phyloP scores from a whole-genome alignment of 2,797 vertebrate genomes.

The Saxicola maurus region DNA sequence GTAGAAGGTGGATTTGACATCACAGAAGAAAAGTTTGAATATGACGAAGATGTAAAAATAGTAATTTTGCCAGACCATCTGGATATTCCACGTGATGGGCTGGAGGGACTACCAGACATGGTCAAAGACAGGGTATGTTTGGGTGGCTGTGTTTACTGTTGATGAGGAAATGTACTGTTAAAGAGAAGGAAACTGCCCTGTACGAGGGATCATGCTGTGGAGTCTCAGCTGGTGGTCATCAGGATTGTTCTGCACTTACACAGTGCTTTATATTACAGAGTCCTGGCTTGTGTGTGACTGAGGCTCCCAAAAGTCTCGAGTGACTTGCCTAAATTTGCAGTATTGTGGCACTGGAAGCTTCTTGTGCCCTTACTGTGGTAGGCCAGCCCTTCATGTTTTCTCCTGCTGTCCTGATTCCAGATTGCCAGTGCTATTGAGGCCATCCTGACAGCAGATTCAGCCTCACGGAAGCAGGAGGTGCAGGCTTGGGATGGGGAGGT shows the following conservation, averaged over 20 bases:
- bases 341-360: not conserved
- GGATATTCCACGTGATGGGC: constrained; percentile 89
- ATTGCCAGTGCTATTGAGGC: constrained; percentile 89
- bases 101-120: constrained; percentile 86
- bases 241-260: not conserved
- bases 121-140: constrained; percentile 90
- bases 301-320: not conserved
- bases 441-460: constrained; percentile 92
- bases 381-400: not conserved
- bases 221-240: not conserved
- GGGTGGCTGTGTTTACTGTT: not conserved
- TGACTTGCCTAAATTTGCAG: not conserved
- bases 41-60: constrained; percentile 92
- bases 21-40: constrained; percentile 86
- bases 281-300: not conserved
- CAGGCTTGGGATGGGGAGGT: constrained; percentile 98
- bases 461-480: constrained; percentile 91
- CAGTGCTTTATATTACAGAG: not conserved
- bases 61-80: constrained; percentile 92
- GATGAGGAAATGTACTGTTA: not conserved
- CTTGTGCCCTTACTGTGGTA: not conserved
- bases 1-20: constrained; percentile 97
- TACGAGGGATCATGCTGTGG: not conserved
- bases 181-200: not conserved
- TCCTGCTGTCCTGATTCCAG: constrained; percentile 61